Base-by-base conservation (phyloP, 1,140 invertebrate species). In the Drosophila prosaltans region DNA sequence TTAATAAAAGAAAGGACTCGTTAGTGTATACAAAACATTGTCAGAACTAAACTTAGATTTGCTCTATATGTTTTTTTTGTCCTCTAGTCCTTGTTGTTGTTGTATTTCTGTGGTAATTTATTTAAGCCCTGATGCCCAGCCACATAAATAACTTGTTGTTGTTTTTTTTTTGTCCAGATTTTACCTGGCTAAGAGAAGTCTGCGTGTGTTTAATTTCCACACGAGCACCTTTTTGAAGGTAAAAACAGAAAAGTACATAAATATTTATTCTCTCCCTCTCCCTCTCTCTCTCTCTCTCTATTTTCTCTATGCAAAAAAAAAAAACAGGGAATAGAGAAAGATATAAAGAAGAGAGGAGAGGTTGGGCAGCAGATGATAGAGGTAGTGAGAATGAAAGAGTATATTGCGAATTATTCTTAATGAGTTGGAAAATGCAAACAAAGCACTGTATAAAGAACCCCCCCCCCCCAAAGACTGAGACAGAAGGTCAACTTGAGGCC, bases 381-480 rank as follows among this genome's bases (percentile, higher is more conserved):
- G 62, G 70, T 63, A 69, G 60, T 72, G 32, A 36, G 32, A 6
- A 36, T 3, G 6, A 36, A 36, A 36, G 32, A 72, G 58, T 65
- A 58, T 48, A 81, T 72, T 66, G 69, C 78, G 62, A 81, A 81
- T 81, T 74, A 75, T 69, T 81, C 78, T 78, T 81, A 81, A 81
- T 81, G 79, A 81, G 79, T 81, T 81, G 79, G 74, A 81, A 81
- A 81, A 81, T 77, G 78, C 73, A 81, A 81, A 81, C 78, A 81
- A 81, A 81, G 69, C 73, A 65, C 60, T 66, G 78, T 78, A 80
- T 64, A 80, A 70, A 74, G 60, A 63, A 45, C 64, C 16, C 16
- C 16, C 16, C 16, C 16, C 16, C 16, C 16, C 16, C 16, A n/a
- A 72, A 39, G 41, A 58, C 2, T 30, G 64, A 32, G 26, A 26